phyloP scores from a whole-genome alignment of 2,888 invertebrate species.

The Anagyrus pseudococci region DNA sequence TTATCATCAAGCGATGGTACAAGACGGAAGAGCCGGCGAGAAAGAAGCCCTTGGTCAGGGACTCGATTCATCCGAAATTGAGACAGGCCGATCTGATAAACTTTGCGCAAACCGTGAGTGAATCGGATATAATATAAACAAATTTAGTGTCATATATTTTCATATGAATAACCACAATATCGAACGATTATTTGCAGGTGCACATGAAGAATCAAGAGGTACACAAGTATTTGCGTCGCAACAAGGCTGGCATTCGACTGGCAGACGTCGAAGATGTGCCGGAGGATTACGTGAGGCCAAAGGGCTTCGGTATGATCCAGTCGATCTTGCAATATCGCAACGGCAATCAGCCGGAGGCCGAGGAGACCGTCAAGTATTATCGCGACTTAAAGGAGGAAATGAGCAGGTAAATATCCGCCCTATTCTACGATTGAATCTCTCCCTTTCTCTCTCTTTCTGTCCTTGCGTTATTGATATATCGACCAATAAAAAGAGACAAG shows the following conservation, averaged over 20 bases:
- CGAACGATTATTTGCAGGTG: slow-evolving; percentile 62
- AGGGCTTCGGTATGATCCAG: slow-evolving; percentile 69
- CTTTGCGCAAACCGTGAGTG: slow-evolving; percentile 65
- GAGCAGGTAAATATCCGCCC: slow-evolving; percentile 59
- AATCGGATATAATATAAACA: not conserved
- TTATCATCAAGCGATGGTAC: slow-evolving; percentile 62
- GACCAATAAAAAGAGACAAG: not conserved
- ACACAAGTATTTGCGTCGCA: slow-evolving; percentile 71
- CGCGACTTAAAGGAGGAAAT: slow-evolving; percentile 61
- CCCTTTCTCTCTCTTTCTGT: no score
- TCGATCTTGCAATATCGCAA: slow-evolving; percentile 61
- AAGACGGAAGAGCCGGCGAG: slow-evolving; percentile 58
- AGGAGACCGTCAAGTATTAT: slow-evolving; percentile 58
- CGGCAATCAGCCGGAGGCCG: slow-evolving; percentile 53
- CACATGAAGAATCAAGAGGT: slow-evolving; percentile 73
- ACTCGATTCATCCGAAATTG: slow-evolving; percentile 55
- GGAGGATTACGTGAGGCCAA: slow-evolving; percentile 68
- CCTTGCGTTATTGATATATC: no score
- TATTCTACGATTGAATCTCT: no score
- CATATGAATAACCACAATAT: not conserved
- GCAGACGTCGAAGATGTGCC: slow-evolving; percentile 67
- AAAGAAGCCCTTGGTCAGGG: slow-evolving; percentile 46
- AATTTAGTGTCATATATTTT: not conserved
- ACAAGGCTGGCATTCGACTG: slow-evolving; percentile 68
- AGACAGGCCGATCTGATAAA: slow-evolving; percentile 64